These are phyloP conservation scores for Dryas iulia DNA, from an alignment of 1,140 invertebrate genomes.

Conservation along the genomic window DNA sequence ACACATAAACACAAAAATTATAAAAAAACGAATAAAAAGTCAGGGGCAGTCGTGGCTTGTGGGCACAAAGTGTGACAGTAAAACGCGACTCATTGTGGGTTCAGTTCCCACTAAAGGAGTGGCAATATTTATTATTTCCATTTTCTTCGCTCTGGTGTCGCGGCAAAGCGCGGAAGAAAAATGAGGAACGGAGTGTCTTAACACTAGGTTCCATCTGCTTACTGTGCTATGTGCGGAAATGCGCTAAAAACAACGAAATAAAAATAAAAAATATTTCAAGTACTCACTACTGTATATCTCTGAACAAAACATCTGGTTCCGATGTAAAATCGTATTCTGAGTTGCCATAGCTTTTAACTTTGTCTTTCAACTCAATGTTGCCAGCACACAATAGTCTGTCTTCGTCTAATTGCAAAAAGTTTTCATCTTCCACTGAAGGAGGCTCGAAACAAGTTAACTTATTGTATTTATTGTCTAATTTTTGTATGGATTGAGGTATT, in stretches of 20 bases:
- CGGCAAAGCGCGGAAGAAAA: too few species aligned
- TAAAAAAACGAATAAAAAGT: too few species aligned
- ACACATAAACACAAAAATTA: too few species aligned
- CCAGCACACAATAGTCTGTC: slow-evolving; percentile 85
- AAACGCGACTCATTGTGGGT: too few species aligned
- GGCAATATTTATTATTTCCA: too few species aligned
- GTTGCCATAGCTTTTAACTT: slow-evolving; percentile 62
- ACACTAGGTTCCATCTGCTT: background rate
- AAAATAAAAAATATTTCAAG: too few species aligned
- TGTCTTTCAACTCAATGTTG: slow-evolving; percentile 68
- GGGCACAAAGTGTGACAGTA: too few species aligned
- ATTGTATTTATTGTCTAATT: slow-evolving; percentile 78
- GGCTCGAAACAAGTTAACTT: slow-evolving; percentile 84
- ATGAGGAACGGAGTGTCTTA: too few species aligned
- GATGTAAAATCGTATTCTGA: slow-evolving; percentile 80
- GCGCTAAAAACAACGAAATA: background rate
- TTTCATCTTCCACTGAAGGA: slow-evolving; percentile 67
- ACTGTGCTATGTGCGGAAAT: background rate
- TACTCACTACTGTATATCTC: slow-evolving; percentile 86
- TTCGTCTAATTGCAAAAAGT: slow-evolving; percentile 82
- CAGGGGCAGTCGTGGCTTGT: too few species aligned
- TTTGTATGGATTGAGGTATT: slow-evolving; percentile 65
- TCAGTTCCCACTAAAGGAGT: too few species aligned
- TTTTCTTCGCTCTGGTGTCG: too few species aligned
- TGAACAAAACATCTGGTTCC: slow-evolving; percentile 88